Conservation (phyloP, 2,888 invertebrate species). For the Neoscelio sp. region DNA sequence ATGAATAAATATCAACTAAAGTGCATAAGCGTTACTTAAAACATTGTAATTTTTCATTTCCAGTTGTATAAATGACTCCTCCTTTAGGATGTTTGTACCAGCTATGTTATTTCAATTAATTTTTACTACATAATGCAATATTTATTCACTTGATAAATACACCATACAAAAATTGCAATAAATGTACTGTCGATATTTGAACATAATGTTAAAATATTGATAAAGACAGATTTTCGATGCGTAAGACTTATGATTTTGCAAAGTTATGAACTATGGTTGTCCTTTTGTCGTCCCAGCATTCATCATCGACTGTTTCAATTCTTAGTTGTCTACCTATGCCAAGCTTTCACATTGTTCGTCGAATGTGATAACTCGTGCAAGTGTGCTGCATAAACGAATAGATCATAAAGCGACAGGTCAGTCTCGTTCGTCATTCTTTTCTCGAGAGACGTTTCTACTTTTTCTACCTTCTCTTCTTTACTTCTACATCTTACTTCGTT, state of each 20-base stretch:
- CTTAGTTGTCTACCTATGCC: conserved; percentile 9
- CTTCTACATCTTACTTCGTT: conserved; percentile 13
- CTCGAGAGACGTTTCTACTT: conserved; percentile 55
- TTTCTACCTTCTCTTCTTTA: conserved; percentile 45
- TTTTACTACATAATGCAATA: too few species aligned
- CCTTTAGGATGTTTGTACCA: too few species aligned
- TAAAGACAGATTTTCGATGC: conserved; percentile 7
- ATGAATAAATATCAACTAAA: too few species aligned
- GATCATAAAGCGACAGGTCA: conserved; percentile 73
- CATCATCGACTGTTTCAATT: conserved; percentile 25
- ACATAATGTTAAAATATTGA: too few species aligned
- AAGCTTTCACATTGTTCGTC: conserved; percentile 25
- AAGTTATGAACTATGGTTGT: conserved; percentile 1
- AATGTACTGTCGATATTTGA: background rate
- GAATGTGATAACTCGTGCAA: conserved; percentile 44
- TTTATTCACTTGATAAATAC: too few species aligned
- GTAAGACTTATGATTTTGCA: conserved; percentile 10
- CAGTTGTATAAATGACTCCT: too few species aligned
- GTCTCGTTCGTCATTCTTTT: conserved; percentile 74
- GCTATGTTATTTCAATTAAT: too few species aligned
- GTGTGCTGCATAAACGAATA: conserved; percentile 60
- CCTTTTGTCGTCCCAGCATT: conserved; percentile 2
- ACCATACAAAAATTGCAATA: too few species aligned
- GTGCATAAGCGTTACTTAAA: too few species aligned
- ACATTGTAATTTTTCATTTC: too few species aligned